Conservation (phyloP, 2,113 vertebrate species). For the Crocuta crocuta region DNA sequence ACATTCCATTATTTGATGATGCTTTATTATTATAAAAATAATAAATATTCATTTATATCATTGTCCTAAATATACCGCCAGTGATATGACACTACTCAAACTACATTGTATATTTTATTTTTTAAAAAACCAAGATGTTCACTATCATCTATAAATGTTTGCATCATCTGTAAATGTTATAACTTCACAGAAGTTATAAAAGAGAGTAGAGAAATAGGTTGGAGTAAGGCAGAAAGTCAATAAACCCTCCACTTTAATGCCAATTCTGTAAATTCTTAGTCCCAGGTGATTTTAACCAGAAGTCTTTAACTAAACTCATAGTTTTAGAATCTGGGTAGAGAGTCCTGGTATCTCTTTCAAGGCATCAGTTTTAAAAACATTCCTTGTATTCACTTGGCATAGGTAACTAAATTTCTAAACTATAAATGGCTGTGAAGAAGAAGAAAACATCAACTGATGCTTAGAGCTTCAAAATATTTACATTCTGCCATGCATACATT, state of each 20-base stretch:
- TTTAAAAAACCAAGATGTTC: neutral
- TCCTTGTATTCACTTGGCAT: neutral
- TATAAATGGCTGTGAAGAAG: constrained; percentile 11
- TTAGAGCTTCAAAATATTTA: constrained; percentile 44
- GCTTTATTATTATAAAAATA: neutral
- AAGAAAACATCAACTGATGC: neutral
- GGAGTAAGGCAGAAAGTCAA: constrained; percentile 8
- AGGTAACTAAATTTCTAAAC: constrained; percentile 14
- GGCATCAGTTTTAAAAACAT: neutral
- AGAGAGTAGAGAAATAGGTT: neutral
- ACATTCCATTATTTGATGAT: neutral
- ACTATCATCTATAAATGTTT: neutral
- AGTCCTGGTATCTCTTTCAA: neutral
- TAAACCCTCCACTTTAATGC: neutral
- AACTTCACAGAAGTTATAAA: constrained; percentile 15
- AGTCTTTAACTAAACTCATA: neutral
- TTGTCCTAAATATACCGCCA: neutral
- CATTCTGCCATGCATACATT: constrained; percentile 12
- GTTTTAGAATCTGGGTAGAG: neutral
- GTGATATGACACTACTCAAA: neutral
- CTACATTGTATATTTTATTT: constrained; percentile 1
- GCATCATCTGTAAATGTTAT: neutral
- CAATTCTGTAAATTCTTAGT: constrained; percentile 16
- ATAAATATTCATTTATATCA: neutral
- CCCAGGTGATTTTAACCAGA: neutral